Conservation (phyloP, 2,113 vertebrate species). For the Coreoperca whiteheadi region DNA sequence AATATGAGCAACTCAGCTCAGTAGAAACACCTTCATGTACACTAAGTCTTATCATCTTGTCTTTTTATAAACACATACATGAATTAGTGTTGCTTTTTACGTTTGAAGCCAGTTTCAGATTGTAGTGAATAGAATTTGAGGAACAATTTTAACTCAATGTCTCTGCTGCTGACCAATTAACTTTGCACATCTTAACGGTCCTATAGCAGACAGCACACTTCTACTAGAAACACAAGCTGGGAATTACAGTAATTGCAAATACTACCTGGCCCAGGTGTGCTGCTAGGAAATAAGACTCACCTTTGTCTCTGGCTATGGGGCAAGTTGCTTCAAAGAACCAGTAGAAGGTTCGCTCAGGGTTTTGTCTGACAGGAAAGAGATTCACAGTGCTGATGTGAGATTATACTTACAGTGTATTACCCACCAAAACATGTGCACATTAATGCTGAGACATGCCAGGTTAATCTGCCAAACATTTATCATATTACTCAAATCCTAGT, state of each 20-base stretch:
- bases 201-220: not conserved
- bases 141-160: conserved; percentile 39
- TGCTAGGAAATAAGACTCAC: conserved; percentile 71
- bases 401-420: not conserved
- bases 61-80: not conserved
- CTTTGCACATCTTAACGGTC: not conserved
- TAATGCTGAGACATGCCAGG: not conserved
- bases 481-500: not conserved
- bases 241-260: not conserved
- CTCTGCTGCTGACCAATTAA: not conserved
- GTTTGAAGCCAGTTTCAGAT: not conserved
- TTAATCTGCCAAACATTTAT: not conserved
- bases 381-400: conserved; percentile 8
- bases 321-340: conserved; percentile 90
- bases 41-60: not conserved
- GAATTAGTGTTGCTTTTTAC: not conserved
- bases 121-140: not conserved
- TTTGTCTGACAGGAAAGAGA: conserved; percentile 81
- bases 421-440: not conserved
- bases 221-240: not conserved
- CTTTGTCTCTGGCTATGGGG: conserved; percentile 86
- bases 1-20: conserved; percentile 48
- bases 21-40: conserved; percentile 25
- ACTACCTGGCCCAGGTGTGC: not conserved
- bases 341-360: conserved; percentile 86